A percentile compares a stretch with the other conserved stretches of the same genome.
These are phyloP conservation scores for Pagrus major DNA, from an alignment of 2,113 vertebrate species.

Conservation along the genomic window DNA sequence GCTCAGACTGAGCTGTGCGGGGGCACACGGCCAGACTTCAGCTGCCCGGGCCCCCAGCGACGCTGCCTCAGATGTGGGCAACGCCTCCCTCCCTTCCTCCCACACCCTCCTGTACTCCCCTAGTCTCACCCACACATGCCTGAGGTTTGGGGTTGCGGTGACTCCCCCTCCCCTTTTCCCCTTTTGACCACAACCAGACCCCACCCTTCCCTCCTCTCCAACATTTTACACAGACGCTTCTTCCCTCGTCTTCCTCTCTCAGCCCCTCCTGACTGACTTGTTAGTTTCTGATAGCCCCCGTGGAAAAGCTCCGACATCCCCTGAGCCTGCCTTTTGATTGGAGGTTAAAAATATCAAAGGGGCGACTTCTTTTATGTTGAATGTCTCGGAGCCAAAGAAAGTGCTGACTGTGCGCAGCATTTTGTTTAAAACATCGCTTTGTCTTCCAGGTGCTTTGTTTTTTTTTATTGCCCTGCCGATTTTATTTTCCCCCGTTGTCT, in stretches of 20 bases:
- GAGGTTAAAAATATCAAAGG: conserved; percentile 60
- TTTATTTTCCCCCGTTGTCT: conserved; percentile 32
- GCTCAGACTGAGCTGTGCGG: conserved; percentile 65
- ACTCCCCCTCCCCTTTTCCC: conserved; percentile 46
- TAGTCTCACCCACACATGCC: conserved; percentile 88
- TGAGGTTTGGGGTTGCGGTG: conserved; percentile 89
- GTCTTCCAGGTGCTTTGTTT: conserved; percentile 75
- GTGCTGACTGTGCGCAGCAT: conserved; percentile 72
- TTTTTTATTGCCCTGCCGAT: conserved; percentile 52
- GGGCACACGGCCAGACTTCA: conserved; percentile 84
- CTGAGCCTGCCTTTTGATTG: conserved; percentile 37
- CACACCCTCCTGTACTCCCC: conserved; percentile 52
- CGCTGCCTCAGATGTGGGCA: conserved; percentile 92
- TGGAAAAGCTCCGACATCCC: conserved; percentile 17
- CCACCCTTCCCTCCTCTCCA: conserved; percentile 56
- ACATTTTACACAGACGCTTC: conserved; percentile 30
- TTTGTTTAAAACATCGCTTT: conserved; percentile 64
- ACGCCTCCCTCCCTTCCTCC: conserved; percentile 47
- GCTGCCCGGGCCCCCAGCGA: conserved; percentile 86
- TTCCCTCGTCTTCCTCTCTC: conserved; percentile 18
- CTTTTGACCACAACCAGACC: conserved; percentile 66
- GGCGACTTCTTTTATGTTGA: conserved; percentile 57
- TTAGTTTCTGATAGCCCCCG: conserved; percentile 50
- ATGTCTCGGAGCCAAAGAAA: conserved; percentile 62
- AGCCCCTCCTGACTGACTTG: conserved; percentile 20